Base-by-base conservation (phyloP, 2,113 vertebrate species). In the Capricornis sumatraensis region DNA sequence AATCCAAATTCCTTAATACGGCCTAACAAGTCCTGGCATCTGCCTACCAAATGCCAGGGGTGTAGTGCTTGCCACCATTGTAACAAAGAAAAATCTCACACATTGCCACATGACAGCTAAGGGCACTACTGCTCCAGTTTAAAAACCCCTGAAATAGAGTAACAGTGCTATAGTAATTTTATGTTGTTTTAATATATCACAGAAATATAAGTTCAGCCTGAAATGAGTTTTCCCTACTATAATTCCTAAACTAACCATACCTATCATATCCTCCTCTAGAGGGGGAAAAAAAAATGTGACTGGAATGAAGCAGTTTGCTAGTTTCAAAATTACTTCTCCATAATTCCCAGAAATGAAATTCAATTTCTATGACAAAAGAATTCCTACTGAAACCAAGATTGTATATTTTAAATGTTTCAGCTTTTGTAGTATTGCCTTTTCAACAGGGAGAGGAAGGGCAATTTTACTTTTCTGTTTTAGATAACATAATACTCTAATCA, bases 391-490 rank as follows among this genome's bases (percentile, higher is more conserved):
- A 95, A 92, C 27, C 67, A 40, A 67, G 50, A 7, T 60, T 50
- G 10, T 87, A 5, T 57, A 36, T 93, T 96, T 94, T 86, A 74
- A 85, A 55, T 43, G 23, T 45, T 8, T 94, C 12, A 30, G 21
- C 52, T 58, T 89, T 89, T 93, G 33, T 78, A 47, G 12, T 64
- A 33, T 50, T 94, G 8, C 28, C 71, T 50, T 86, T 94, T 92
- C 47, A 86, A 52, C 91, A 50, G 7, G n/a, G 58, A 86, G 40
- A 71, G 9, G 27, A 85, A 33, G 23, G 40, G 85, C 71, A 74
- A 62, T 91, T 79, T 96, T 79, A 78, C n/a, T 87, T 94, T 79
- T 57, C 81, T 88, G 47, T 87, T 97, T 87, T 78, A 60, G 78
- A 62, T 76, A 88, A 30, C 30, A 6, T 47, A 62, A 81, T 88